phyloP scores from a whole-genome alignment of 2,113 vertebrate species.

The Gracilinanus agilis region DNA sequence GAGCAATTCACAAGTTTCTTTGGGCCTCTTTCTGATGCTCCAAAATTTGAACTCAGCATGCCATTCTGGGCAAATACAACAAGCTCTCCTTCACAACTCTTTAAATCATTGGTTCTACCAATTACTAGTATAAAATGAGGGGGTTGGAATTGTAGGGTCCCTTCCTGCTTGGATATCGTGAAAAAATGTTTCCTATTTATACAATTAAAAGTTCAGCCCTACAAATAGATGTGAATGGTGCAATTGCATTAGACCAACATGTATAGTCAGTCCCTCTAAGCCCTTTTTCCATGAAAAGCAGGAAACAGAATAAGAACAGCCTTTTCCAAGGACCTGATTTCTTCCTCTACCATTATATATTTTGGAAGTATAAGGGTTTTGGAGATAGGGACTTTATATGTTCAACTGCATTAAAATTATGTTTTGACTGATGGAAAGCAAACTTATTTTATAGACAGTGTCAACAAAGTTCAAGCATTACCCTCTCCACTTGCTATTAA shows the following conservation, averaged over 20 bases:
- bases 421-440: not conserved
- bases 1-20: not conserved
- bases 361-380: not conserved
- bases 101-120: not conserved
- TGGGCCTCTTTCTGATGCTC: not conserved
- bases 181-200: conserved; percentile 4
- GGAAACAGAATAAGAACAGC: not conserved
- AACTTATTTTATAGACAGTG: not conserved
- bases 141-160: not conserved
- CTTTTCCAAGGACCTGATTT: not conserved
- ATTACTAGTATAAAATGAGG: not conserved
- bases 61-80: not conserved
- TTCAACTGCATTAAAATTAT: not conserved
- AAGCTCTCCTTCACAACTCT: not conserved
- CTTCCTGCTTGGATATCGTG: not conserved
- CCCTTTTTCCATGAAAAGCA: not conserved
- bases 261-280: not conserved
- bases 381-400: not conserved
- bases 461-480: not conserved
- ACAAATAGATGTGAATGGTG: not conserved
- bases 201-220: not conserved
- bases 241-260: not conserved
- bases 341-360: not conserved
- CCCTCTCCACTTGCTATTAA: not conserved
- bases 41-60: not conserved